Percentiles rank a stretch among this genome's conserved stretches.
Evolutionary conservation across 2,888 invertebrate genomes (phyloP).

Genomic region (Acholoe squamosa): DNA sequence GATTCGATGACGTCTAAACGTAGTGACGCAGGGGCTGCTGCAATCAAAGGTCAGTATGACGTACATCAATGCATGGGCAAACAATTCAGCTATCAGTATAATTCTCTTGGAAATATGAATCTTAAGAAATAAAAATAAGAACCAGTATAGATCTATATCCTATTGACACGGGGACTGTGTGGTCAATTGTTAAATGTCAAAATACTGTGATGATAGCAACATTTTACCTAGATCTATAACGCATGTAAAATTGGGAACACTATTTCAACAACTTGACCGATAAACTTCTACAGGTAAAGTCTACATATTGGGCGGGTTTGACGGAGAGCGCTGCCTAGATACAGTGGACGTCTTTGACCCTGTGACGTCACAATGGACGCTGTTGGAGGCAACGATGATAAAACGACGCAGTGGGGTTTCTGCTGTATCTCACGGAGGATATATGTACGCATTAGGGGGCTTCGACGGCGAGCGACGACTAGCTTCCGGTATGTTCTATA

Average conservation of each 20-base stretch:
- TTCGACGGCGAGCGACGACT: slow-evolving; percentile 90
- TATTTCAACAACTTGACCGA: no score
- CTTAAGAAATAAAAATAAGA: no score
- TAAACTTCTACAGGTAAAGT: slow-evolving; percentile 85
- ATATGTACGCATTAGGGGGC: slow-evolving; percentile 91
- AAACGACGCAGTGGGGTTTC: slow-evolving; percentile 91
- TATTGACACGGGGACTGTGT: no score
- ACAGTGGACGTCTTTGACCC: slow-evolving; percentile 91
- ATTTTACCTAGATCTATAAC: no score
- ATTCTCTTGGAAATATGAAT: no score
- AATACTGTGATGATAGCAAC: no score
- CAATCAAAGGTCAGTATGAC: slow-evolving; percentile 85
- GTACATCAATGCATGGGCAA: background rate
- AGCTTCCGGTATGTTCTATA: slow-evolving; percentile 86
- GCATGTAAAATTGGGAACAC: no score
- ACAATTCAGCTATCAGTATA: no score
- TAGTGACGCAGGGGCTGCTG: slow-evolving; percentile 91
- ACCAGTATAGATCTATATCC: no score
- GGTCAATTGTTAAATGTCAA: no score
- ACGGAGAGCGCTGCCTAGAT: slow-evolving; percentile 90
- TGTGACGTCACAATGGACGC: slow-evolving; percentile 89
- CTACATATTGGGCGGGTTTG: slow-evolving; percentile 92
- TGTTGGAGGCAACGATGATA: slow-evolving; percentile 88
- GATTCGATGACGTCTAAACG: slow-evolving; percentile 91
- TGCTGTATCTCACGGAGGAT: slow-evolving; percentile 87